These are phyloP conservation scores for Lycia hirtaria DNA, from an alignment of 2,888 invertebrate genomes.

Conservation along the genomic window DNA sequence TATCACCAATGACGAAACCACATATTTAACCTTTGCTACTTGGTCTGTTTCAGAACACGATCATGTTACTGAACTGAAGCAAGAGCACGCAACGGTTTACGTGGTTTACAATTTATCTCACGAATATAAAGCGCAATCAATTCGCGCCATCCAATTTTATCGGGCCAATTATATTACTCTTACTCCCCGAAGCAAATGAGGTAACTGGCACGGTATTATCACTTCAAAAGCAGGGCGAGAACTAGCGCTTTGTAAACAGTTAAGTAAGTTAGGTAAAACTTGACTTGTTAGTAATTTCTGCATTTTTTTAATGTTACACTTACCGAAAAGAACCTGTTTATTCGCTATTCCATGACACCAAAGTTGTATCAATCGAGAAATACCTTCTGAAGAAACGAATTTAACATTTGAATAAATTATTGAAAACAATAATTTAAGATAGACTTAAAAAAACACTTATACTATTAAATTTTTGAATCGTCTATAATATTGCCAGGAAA, in stretches of 20 bases:
- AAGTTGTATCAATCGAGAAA: no score
- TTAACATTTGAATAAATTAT: no score
- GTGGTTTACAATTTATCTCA: conserved; percentile 37
- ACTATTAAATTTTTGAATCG: no score
- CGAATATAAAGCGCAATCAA: conserved; percentile 36
- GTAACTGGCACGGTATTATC: conserved; percentile 64
- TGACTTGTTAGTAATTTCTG: no score
- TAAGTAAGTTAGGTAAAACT: neutral
- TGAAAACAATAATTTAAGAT: no score
- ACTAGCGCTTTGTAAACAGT: conserved; percentile 2
- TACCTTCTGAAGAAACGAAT: no score
- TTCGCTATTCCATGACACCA: no score
- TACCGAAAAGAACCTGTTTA: no score
- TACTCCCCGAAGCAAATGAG: conserved; percentile 20
- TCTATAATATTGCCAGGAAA: no score
- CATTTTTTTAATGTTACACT: no score
- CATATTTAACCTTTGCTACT: conserved; percentile 39
- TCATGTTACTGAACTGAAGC: conserved; percentile 41
- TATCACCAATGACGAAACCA: conserved; percentile 22
- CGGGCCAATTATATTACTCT: conserved; percentile 45
- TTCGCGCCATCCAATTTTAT: conserved; percentile 53
- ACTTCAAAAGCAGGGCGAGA: conserved; percentile 45
- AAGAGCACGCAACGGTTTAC: conserved; percentile 41
- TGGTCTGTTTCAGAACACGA: conserved; percentile 27
- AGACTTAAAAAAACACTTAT: no score